phyloP scores from a whole-genome alignment of 2,797 vertebrate genomes.

The Chromobotia macracanthus region DNA sequence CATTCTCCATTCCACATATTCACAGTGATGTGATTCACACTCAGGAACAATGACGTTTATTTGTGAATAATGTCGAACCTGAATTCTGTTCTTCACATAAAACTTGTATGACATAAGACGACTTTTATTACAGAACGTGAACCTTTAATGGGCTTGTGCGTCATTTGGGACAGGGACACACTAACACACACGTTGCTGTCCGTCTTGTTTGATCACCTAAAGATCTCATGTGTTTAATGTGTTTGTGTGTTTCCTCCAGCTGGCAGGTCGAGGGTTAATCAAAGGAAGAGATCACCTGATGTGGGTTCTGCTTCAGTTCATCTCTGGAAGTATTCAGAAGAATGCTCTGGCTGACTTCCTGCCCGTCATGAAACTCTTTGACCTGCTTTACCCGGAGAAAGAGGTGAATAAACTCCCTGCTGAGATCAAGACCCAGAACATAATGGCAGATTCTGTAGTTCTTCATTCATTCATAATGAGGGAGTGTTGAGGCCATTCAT shows the following conservation, averaged over 20 bases:
- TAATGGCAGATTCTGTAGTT: too few relatives aligned
- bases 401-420: slow-evolving; percentile 78
- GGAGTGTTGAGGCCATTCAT: too few relatives aligned
- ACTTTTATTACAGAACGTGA: background rate
- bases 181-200: background rate
- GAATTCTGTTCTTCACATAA: too few relatives aligned
- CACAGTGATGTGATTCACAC: too few relatives aligned
- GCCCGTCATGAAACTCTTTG: slow-evolving; percentile 99
- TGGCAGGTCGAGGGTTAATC: slow-evolving; percentile 95
- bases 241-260: slow-evolving; percentile 69
- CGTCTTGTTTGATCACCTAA: background rate
- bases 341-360: slow-evolving; percentile 96
- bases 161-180: background rate
- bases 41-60: too few relatives aligned
- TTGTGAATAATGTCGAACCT: too few relatives aligned
- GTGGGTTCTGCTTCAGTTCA: slow-evolving; percentile 99
- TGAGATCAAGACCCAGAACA: background rate
- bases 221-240: background rate
- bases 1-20: too few relatives aligned
- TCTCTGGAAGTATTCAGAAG: slow-evolving; percentile 99
- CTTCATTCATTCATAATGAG: too few relatives aligned
- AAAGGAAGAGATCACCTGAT: slow-evolving; percentile 98
- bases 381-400: slow-evolving; percentile 97
- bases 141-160: background rate
- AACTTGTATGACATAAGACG: background rate